phyloP scores from a whole-genome alignment of 2,113 vertebrate species.

The Centropristis striata region DNA sequence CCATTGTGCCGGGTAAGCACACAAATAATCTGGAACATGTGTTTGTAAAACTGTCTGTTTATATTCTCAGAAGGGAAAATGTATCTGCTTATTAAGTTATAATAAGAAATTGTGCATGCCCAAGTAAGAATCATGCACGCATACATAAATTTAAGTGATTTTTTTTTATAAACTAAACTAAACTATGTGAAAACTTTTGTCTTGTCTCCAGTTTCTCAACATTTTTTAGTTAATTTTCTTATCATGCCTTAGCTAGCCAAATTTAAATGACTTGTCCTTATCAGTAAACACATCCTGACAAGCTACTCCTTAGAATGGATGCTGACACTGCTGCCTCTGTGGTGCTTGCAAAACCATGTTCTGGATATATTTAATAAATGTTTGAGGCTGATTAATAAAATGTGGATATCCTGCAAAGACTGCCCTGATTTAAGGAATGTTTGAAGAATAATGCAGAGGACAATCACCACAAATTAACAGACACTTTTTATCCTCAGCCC shows the following conservation, averaged over 20 bases:
- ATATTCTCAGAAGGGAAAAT: slow-evolving; percentile 48
- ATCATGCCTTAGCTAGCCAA: slow-evolving; percentile 6
- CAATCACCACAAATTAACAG: slow-evolving; percentile 47
- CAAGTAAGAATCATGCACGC: slow-evolving; percentile 52
- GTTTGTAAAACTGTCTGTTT: slow-evolving; percentile 59
- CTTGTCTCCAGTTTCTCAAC: not conserved
- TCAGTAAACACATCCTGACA: slow-evolving; percentile 36
- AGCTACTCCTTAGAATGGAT: slow-evolving; percentile 17
- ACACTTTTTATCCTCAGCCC: not conserved
- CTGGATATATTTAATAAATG: not conserved
- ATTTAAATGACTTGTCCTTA: slow-evolving; percentile 3
- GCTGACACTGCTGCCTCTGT: slow-evolving; percentile 10
- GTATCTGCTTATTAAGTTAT: slow-evolving; percentile 44
- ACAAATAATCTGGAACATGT: slow-evolving; percentile 60
- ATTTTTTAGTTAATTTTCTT: not conserved
- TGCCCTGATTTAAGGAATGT: slow-evolving; percentile 13
- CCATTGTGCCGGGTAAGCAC: slow-evolving; percentile 48
- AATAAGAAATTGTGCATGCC: slow-evolving; percentile 61
- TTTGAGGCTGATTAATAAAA: slow-evolving; percentile 33
- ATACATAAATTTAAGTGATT: slow-evolving; percentile 29
- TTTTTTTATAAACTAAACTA: slow-evolving; percentile 29
- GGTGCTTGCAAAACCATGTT: not conserved
- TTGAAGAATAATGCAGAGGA: slow-evolving; percentile 22
- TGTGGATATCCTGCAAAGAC: slow-evolving; percentile 15
- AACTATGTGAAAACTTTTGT: slow-evolving; percentile 37